These are phyloP conservation scores for Lepidonotus clava DNA, from an alignment of 2,888 invertebrate genomes.

Conservation along the genomic window DNA sequence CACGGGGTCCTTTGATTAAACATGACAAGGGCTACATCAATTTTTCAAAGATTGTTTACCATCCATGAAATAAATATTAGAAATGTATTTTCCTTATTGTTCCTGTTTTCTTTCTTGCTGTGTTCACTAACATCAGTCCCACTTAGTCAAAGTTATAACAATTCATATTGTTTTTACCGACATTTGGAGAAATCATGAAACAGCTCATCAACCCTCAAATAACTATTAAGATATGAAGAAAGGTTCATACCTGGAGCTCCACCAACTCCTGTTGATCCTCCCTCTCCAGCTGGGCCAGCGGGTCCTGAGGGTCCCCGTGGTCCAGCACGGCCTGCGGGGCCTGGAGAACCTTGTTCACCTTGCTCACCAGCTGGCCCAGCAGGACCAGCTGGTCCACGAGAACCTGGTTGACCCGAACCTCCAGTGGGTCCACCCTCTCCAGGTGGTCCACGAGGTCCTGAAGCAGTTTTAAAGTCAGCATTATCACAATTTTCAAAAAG, in stretches of 20 bases:
- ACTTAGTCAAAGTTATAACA: too few relatives aligned
- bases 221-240: too few relatives aligned
- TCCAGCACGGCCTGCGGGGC: constrained; percentile 65
- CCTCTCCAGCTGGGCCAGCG: constrained; percentile 45
- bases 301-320: constrained; percentile 37
- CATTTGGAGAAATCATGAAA: too few relatives aligned
- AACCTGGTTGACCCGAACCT: constrained; percentile 56
- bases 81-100: too few relatives aligned
- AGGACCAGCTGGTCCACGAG: constrained; percentile 41
- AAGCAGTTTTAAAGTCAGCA: constrained; percentile 35
- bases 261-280: constrained; percentile 50
- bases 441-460: constrained; percentile 50
- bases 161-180: too few relatives aligned
- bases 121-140: too few relatives aligned
- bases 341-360: constrained; percentile 68
- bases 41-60: too few relatives aligned
- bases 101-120: too few relatives aligned
- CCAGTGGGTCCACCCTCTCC: constrained; percentile 37
- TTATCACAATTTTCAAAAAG: too few relatives aligned
- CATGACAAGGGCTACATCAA: too few relatives aligned
- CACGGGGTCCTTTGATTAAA: constrained; percentile 52
- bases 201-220: too few relatives aligned
- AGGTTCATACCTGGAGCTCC: constrained; percentile 51
- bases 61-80: too few relatives aligned
- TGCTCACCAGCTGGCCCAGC: background rate